These are phyloP conservation scores for Lasaia peninsularis DNA, from an alignment of 1,140 invertebrate genomes.

Conservation along the genomic window DNA sequence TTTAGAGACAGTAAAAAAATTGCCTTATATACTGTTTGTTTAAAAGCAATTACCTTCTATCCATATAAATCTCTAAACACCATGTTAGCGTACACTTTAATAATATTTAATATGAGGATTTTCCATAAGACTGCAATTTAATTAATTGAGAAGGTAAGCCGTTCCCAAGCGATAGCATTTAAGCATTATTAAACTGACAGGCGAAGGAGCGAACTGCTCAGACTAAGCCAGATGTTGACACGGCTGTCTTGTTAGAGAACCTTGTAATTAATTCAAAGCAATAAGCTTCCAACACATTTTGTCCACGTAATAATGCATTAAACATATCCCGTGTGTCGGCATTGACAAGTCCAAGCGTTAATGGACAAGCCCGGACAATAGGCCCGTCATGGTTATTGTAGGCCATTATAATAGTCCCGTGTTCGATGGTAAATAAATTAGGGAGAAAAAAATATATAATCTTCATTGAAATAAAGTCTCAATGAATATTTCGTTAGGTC, in stretches of 20 bases:
- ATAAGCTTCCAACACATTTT: constrained; percentile 28
- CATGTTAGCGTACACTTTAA: background rate
- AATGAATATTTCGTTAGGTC: no score
- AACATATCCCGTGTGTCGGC: constrained; percentile 21
- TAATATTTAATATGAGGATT: constrained; percentile 8
- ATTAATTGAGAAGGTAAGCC: constrained; percentile 8
- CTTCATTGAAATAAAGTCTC: no score
- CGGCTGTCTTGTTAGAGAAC: constrained; percentile 29
- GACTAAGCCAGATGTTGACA: constrained; percentile 34
- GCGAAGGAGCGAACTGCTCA: constrained; percentile 19
- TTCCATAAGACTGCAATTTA: constrained; percentile 5
- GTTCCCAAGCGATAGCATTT: constrained; percentile 12
- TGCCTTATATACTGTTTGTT: no score
- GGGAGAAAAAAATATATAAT: no score
- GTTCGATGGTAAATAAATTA: no score
- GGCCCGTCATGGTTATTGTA: constrained; percentile 10
- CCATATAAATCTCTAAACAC: no score
- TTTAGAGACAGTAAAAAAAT: no score
- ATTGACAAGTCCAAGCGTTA: constrained; percentile 23
- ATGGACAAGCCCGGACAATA: constrained; percentile 31
- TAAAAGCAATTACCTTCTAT: no score
- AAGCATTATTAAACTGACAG: constrained; percentile 21
- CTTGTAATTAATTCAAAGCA: constrained; percentile 36
- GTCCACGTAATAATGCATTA: constrained; percentile 26
- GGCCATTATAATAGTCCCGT: no score